Percentiles rank a stretch among this genome's conserved stretches.
Conservation (phyloP, 2,888 invertebrate genomes). For the Gymnocheta viridis region DNA sequence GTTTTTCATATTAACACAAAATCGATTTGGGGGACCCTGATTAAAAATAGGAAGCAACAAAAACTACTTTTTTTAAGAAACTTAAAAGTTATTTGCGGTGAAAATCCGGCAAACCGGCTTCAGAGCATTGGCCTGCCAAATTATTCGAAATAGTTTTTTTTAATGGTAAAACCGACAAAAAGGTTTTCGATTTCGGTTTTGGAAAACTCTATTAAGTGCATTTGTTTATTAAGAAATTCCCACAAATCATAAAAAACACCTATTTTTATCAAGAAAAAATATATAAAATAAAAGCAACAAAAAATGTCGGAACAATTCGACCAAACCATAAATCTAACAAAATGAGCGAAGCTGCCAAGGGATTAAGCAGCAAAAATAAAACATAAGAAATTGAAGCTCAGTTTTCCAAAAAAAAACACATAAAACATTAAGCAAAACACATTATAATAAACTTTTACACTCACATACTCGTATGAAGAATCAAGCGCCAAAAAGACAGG, state of each 20-base stretch:
- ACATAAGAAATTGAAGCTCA: constrained; percentile 16
- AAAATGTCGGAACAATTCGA: constrained; percentile 62
- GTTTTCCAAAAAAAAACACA: not conserved
- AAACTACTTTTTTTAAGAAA: too few relatives aligned
- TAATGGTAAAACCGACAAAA: too few relatives aligned
- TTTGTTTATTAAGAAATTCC: too few relatives aligned
- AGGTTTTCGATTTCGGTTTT: too few relatives aligned
- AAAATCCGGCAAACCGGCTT: too few relatives aligned
- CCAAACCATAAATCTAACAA: constrained; percentile 68
- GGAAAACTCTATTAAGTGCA: too few relatives aligned
- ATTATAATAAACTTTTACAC: not conserved
- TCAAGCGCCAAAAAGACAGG: constrained; percentile 52
- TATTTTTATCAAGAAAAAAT: constrained; percentile 36
- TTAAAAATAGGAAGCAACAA: too few relatives aligned
- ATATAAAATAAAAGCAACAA: not conserved
- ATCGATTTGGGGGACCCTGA: too few relatives aligned
- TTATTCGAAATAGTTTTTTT: too few relatives aligned
- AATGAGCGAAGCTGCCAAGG: constrained; percentile 61
- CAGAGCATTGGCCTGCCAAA: too few relatives aligned
- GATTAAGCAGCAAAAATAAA: constrained; percentile 47
- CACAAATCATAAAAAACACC: constrained; percentile 34
- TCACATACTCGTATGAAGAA: not conserved
- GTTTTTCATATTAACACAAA: too few relatives aligned
- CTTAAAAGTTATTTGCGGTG: too few relatives aligned
- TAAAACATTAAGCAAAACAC: constrained; percentile 18